A percentile compares a stretch with the other conserved stretches of the same genome.
phyloP scores from a whole-genome alignment of 2,888 invertebrate genomes.

The Apodemia duryi region DNA sequence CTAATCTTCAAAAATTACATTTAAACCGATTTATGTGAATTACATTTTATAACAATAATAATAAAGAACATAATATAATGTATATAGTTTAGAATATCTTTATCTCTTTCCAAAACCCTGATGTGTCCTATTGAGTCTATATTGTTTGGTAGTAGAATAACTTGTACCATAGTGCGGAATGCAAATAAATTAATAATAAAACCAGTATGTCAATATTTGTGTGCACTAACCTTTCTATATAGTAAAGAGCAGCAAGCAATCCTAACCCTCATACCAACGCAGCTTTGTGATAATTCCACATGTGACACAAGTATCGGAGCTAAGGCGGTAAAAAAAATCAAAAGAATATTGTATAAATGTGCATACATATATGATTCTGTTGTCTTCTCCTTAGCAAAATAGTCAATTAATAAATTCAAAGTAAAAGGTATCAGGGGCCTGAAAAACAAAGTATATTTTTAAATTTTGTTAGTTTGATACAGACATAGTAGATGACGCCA shows the following conservation, averaged over 20 bases:
- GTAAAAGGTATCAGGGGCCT: constrained; percentile 81
- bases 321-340: constrained; percentile 77
- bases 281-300: constrained; percentile 68
- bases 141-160: too few relatives aligned
- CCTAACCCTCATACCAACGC: constrained; percentile 87
- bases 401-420: constrained; percentile 80
- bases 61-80: too few relatives aligned
- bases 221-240: constrained; percentile 84
- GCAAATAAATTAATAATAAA: neutral
- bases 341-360: constrained; percentile 81
- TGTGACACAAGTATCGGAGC: constrained; percentile 83
- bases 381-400: constrained; percentile 76
- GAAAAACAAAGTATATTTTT: constrained; percentile 27
- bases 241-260: constrained; percentile 87
- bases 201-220: neutral
- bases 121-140: too few relatives aligned
- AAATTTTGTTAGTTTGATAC: too few relatives aligned
- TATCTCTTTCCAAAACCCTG: too few relatives aligned
- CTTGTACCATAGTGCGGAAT: too few relatives aligned
- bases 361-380: constrained; percentile 73
- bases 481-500: too few relatives aligned
- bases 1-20: too few relatives aligned
- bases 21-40: too few relatives aligned
- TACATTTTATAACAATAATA: too few relatives aligned
- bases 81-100: too few relatives aligned